phyloP scores from a whole-genome alignment of 2,888 invertebrate genomes.

The Chymomyza caudatula region DNA sequence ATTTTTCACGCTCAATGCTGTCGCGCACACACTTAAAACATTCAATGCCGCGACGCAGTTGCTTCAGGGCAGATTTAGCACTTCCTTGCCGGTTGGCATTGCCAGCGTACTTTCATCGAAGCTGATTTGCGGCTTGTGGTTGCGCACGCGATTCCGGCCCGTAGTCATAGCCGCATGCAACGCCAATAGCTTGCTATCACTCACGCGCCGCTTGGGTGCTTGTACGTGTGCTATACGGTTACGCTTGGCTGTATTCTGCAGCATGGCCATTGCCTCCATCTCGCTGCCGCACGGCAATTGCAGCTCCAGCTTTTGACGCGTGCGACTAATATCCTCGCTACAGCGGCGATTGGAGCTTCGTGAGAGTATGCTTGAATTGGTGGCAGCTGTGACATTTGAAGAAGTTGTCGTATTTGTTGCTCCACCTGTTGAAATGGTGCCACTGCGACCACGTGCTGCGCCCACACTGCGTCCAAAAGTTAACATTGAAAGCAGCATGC shows the following conservation, averaged over 20 bases:
- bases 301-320: slow-evolving; percentile 64
- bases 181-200: slow-evolving; percentile 39
- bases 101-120: slow-evolving; percentile 66
- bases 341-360: slow-evolving; percentile 81
- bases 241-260: slow-evolving; percentile 48
- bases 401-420: slow-evolving; percentile 82
- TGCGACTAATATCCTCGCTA: slow-evolving; percentile 76
- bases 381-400: slow-evolving; percentile 75
- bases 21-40: neutral
- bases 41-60: neutral
- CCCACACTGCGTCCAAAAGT: slow-evolving; percentile 52
- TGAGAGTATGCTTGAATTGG: slow-evolving; percentile 81
- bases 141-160: slow-evolving; percentile 19
- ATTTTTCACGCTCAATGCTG: slow-evolving; percentile 47
- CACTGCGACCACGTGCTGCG: slow-evolving; percentile 41
- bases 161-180: neutral
- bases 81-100: slow-evolving; percentile 39
- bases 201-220: slow-evolving; percentile 33
- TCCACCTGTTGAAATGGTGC: slow-evolving; percentile 65
- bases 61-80: slow-evolving; percentile 36
- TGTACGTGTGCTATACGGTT: neutral
- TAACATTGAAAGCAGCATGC: slow-evolving; percentile 36
- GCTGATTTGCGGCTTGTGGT: slow-evolving; percentile 72
- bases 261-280: slow-evolving; percentile 72
- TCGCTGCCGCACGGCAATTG: slow-evolving; percentile 66